Evolutionary conservation across 2,797 vertebrate species (phyloP).

Genomic region (Cossypha heuglini): DNA sequence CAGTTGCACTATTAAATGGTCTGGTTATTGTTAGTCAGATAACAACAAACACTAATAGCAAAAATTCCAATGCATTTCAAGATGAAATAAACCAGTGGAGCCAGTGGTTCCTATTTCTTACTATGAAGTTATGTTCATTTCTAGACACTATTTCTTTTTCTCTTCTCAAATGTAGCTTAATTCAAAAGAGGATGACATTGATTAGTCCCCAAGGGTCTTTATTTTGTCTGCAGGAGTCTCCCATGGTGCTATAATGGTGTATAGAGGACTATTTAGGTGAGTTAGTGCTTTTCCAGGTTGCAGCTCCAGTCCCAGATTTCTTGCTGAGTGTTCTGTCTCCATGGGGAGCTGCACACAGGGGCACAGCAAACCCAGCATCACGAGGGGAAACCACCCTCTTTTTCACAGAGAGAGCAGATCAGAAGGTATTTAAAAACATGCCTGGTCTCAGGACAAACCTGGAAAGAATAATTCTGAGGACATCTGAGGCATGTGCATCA

Average conservation of each 20-base stretch:
- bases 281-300: not conserved
- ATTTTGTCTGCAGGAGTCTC: not conserved
- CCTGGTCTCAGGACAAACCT: not conserved
- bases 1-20: not conserved
- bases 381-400: not conserved
- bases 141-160: not conserved
- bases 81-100: not conserved
- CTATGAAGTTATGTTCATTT: not conserved
- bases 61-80: not conserved
- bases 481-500: not conserved
- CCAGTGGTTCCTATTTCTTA: not conserved
- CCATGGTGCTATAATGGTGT: not conserved
- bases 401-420: not conserved
- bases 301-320: not conserved
- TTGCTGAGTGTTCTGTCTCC: accelerated
- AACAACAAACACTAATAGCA: not conserved
- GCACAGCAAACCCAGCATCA: accelerated
- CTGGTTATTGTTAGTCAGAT: not conserved
- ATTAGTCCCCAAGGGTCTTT: not conserved
- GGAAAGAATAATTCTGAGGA: not conserved
- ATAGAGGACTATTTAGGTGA: not conserved
- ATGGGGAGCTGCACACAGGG: not conserved
- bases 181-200: not conserved
- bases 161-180: not conserved
- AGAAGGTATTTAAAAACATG: not conserved